Evolutionary conservation across 2,888 invertebrate genomes (phyloP).

Genomic region (Orthonychiurus folsomi): DNA sequence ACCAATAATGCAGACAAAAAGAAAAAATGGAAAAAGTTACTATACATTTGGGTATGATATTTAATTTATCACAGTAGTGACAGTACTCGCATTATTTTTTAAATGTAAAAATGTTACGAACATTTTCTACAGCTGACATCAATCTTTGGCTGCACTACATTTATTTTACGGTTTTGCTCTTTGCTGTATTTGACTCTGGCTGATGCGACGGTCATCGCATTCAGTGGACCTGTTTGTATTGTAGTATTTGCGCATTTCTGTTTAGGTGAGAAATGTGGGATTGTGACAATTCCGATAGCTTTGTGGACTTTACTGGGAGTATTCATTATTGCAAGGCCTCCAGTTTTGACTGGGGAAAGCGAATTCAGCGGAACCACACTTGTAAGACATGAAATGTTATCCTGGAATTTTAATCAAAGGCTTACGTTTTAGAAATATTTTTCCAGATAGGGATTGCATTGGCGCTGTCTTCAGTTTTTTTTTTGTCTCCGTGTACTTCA

Average conservation of each 20-base stretch:
- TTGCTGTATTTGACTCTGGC: neutral
- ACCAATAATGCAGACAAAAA: neutral
- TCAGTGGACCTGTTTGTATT: conserved; percentile 17
- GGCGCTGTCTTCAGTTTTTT: conserved; percentile 10
- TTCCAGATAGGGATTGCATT: conserved; percentile 25
- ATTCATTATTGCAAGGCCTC: conserved; percentile 13
- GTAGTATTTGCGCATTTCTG: conserved; percentile 5
- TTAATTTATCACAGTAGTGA: too few species aligned
- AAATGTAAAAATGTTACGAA: too few species aligned
- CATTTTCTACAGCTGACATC: neutral
- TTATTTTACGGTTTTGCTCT: neutral
- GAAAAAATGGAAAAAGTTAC: conserved; percentile 12
- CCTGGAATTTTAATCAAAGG: neutral
- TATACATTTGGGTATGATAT: conserved; percentile 14
- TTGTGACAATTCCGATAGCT: conserved; percentile 4
- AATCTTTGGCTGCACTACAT: neutral
- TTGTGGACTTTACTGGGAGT: conserved; percentile 9
- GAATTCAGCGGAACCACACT: conserved; percentile 1
- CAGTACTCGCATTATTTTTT: too few species aligned
- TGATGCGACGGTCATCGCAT: conserved; percentile 14
- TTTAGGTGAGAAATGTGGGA: conserved; percentile 11
- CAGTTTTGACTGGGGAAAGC: conserved; percentile 9
- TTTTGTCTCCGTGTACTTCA: neutral
- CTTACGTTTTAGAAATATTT: neutral
- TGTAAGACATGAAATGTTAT: conserved; percentile 5